Base-by-base conservation (phyloP, 2,113 vertebrate species). In the Pristiophorus japonicus region DNA sequence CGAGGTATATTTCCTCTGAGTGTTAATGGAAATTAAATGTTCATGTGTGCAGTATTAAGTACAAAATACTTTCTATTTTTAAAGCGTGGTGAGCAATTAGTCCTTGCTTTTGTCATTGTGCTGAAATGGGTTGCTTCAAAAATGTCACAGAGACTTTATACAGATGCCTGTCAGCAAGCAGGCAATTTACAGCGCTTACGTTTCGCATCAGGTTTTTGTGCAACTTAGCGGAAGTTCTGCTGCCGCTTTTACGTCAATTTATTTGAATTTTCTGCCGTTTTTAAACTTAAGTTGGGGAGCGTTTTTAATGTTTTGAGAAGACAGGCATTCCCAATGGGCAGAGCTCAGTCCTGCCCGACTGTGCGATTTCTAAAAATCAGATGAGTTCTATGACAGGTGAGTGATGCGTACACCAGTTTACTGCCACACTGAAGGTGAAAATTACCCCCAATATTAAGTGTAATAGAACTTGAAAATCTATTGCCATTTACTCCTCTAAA, bases 21-120 rank as follows among this genome's bases (percentile, higher is more conserved):
- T 92, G 34, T n/a, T 92, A 34, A 24, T 92, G 88, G 59, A 92
- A 92, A 92, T 92, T 92, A 92, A 65, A 92, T 92, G 88, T 63
- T 91, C 38, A 91, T 38, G 88, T 38, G 16, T 59, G 10, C 59
- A 62, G 88, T 92, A 63, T 92, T 92, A 63, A 92, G 88, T 92
- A 92, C n/a, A 24, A 63, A 92, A 38, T 62, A 92, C 88, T 92
- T 63, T 63, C 59, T 92, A 92, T 92, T 92, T 92, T 92, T 63
- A n/a, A 92, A 65, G 18, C 62, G 16, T 38, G 85, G 85, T 59
- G 85, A 63, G n/a, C n/a, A 92, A 42, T n/a, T 65, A 63, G 88
- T 38, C 59, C 59, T 92, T 92, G 88, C 14, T 38, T 92, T 63
- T 92, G 59, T 38, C 34, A 92, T 63, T 63, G 88, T 92, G 88